These are phyloP conservation scores for Octopus bimaculoides DNA, from an alignment of 1,140 invertebrate species.

Conservation along the genomic window DNA sequence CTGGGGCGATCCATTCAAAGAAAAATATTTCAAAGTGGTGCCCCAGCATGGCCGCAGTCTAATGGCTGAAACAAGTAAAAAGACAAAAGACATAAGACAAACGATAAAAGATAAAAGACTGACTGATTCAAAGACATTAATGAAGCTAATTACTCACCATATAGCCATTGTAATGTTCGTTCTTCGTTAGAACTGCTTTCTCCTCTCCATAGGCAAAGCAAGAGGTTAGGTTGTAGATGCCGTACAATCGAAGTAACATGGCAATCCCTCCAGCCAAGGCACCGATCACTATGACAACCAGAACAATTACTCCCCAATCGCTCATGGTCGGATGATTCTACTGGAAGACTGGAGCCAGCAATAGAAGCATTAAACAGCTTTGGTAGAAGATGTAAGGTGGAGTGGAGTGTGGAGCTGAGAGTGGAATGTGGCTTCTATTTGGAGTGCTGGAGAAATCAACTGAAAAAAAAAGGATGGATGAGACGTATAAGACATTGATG, in stretches of 20 bases:
- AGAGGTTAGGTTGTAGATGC: conserved; percentile 41
- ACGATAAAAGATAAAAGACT: too few relatives aligned
- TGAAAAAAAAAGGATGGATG: not conserved
- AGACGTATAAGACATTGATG: too few relatives aligned
- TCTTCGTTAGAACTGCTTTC: conserved; percentile 42
- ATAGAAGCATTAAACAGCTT: not conserved
- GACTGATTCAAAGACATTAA: not conserved
- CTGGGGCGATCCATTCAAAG: too few relatives aligned
- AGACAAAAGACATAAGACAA: too few relatives aligned
- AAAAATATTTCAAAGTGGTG: too few relatives aligned
- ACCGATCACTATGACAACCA: conserved; percentile 40
- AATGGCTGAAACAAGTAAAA: too few relatives aligned
- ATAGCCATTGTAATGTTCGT: conserved; percentile 47
- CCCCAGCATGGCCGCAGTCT: too few relatives aligned
- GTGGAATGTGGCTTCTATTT: not conserved
- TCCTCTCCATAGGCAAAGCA: conserved; percentile 49
- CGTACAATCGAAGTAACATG: conserved; percentile 40
- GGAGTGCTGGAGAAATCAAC: not conserved
- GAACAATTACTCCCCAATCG: conserved; percentile 44
- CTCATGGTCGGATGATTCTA: conserved; percentile 31
- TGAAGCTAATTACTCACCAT: conserved; percentile 29
- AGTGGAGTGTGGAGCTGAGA: not conserved
- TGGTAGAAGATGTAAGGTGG: not conserved
- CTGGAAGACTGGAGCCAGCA: too few relatives aligned
- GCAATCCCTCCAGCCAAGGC: conserved; percentile 38